phyloP scores from a whole-genome alignment of 2,113 vertebrate species.

The Serilophus lunatus region DNA sequence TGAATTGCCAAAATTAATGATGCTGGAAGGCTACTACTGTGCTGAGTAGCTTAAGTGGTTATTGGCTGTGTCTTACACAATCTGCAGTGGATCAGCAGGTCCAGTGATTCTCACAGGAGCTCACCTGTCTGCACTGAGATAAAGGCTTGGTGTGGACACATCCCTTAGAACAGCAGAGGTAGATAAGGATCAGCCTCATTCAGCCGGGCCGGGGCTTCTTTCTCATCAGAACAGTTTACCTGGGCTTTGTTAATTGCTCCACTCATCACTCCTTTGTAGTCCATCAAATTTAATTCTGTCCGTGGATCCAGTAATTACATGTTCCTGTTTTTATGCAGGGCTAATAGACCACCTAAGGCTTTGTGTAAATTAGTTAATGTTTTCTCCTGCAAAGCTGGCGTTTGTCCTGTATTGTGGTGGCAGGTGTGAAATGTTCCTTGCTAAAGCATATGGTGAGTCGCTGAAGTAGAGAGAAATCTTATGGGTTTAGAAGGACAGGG shows the following conservation, averaged over 20 bases:
- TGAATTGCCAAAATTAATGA: background rate
- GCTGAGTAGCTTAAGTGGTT: background rate
- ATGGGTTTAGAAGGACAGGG: background rate
- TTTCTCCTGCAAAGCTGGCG: constrained; percentile 21
- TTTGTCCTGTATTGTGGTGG: background rate
- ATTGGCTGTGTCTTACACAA: background rate
- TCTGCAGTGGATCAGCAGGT: background rate
- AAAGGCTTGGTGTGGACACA: background rate
- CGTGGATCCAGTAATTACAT: constrained; percentile 15
- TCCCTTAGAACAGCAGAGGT: background rate
- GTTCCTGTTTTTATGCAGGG: background rate
- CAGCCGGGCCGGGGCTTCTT: background rate
- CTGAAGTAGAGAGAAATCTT: background rate
- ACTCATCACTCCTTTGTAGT: constrained; percentile 6
- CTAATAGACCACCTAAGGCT: constrained; percentile 61
- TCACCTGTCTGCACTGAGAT: background rate
- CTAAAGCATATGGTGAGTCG: constrained; percentile 3
- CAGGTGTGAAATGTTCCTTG: constrained; percentile 24
- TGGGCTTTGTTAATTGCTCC: constrained; percentile 11
- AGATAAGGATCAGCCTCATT: background rate
- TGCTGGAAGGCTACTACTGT: background rate
- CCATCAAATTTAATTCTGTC: constrained; percentile 37
- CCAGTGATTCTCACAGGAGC: background rate
- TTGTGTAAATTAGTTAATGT: constrained; percentile 44
- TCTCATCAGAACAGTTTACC: background rate